Evolutionary conservation across 2,888 invertebrate species (phyloP).

Genomic region (Odontothrips loti): DNA sequence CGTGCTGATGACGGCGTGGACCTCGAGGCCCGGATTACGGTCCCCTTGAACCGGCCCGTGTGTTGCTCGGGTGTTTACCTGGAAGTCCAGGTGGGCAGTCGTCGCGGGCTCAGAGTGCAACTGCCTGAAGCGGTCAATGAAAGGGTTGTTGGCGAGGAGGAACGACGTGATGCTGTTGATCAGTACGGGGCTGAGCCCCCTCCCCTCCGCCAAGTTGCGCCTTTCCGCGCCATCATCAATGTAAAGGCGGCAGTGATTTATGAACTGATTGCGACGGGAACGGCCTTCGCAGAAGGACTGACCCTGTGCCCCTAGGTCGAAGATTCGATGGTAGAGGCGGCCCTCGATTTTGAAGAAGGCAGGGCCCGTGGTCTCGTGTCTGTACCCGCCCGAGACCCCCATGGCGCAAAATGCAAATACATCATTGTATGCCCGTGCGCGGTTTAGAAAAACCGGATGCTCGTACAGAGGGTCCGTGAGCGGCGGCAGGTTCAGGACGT

Average conservation of each 20-base stretch:
- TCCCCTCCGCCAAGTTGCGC: slow-evolving; percentile 28
- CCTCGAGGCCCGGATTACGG: slow-evolving; percentile 31
- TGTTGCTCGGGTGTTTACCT: slow-evolving; percentile 28
- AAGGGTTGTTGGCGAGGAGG: not conserved
- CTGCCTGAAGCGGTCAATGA: too few relatives aligned
- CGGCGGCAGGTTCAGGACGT: slow-evolving; percentile 21
- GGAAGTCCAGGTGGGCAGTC: too few relatives aligned
- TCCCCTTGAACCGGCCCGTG: slow-evolving; percentile 34
- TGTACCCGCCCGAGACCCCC: slow-evolving; percentile 20
- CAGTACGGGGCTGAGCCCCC: not conserved
- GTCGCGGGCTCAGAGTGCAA: too few relatives aligned
- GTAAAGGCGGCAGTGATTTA: slow-evolving; percentile 31
- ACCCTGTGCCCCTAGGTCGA: slow-evolving; percentile 30
- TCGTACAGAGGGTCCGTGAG: slow-evolving; percentile 20
- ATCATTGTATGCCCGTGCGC: slow-evolving; percentile 32
- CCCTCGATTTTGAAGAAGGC: slow-evolving; percentile 33
- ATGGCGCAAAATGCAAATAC: slow-evolving; percentile 32
- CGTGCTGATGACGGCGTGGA: slow-evolving; percentile 31
- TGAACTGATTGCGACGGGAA: slow-evolving; percentile 30
- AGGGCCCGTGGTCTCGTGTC: slow-evolving; percentile 19
- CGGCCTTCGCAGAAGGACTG: not conserved
- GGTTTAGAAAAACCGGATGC: slow-evolving; percentile 27
- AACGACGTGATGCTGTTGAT: not conserved
- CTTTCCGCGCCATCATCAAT: slow-evolving; percentile 32
- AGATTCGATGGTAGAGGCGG: slow-evolving; percentile 31